Percentiles rank a stretch among this genome's conserved stretches.
phyloP scores from a whole-genome alignment of 64 coral and sea anemone species.

The Platygyra sinensis region DNA sequence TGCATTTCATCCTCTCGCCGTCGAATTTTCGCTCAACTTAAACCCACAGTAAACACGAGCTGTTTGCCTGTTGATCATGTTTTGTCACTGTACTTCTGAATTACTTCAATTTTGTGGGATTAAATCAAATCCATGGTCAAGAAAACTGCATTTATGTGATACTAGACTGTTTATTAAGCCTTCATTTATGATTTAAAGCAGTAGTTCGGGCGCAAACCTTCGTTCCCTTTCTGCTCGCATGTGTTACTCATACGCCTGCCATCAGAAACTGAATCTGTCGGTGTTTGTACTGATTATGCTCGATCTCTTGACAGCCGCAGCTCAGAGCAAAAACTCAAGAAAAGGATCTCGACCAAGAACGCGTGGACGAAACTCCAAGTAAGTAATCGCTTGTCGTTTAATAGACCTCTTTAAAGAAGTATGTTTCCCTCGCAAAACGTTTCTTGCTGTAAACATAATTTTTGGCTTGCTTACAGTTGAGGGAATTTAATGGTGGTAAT shows the following conservation, averaged over 20 bases:
- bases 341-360: background rate
- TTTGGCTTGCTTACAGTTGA: background rate
- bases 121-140: background rate
- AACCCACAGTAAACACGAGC: background rate
- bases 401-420: background rate
- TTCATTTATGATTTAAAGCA: background rate
- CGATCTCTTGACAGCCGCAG: conserved; percentile 17
- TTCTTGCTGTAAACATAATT: background rate
- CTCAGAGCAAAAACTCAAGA: background rate
- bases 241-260: background rate
- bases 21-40: background rate
- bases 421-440: background rate
- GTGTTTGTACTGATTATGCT: conserved; percentile 3
- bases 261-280: conserved; percentile 10
- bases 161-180: background rate
- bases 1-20: background rate
- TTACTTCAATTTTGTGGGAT: conserved; percentile 2
- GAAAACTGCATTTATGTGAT: background rate
- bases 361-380: background rate
- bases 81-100: background rate
- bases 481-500: conserved; percentile 33
- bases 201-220: background rate
- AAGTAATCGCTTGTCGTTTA: background rate
- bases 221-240: background rate
- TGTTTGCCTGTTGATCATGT: background rate